phyloP scores from a whole-genome alignment of 1,140 invertebrate species.

The Drosophila saltans region DNA sequence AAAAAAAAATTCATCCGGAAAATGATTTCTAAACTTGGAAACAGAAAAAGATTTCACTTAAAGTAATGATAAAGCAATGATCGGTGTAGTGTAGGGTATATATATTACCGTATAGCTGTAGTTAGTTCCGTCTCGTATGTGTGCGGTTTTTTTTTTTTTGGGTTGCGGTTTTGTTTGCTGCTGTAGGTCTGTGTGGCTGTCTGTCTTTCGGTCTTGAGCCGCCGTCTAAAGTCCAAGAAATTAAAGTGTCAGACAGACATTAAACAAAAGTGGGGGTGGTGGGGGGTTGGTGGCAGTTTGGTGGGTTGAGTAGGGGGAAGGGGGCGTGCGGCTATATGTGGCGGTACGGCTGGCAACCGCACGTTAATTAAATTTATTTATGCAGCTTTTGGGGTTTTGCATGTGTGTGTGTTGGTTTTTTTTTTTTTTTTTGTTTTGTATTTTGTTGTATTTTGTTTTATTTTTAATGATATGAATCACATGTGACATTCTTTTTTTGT shows the following conservation, averaged over 20 bases:
- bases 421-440: constrained; percentile 50
- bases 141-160: neutral
- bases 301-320: neutral
- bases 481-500: constrained; percentile 72
- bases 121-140: too few species aligned
- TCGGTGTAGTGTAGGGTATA: neutral
- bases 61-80: too few species aligned
- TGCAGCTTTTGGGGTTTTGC: constrained; percentile 62
- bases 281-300: neutral
- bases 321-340: neutral
- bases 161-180: constrained; percentile 8
- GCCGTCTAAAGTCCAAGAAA: constrained; percentile 78
- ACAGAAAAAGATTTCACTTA: too few species aligned
- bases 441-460: constrained; percentile 57
- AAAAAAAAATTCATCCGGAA: too few species aligned
- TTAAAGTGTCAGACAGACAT: constrained; percentile 69
- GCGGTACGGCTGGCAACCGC: constrained; percentile 38
- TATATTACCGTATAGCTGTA: constrained; percentile 1
- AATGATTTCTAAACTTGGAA: too few species aligned
- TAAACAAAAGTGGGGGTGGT: constrained; percentile 19
- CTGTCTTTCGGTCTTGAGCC: constrained; percentile 63
- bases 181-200: constrained; percentile 10
- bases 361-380: constrained; percentile 81
- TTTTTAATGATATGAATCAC: constrained; percentile 77
- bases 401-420: constrained; percentile 12